phyloP scores from a whole-genome alignment of 2,888 invertebrate genomes.

The Ophion slaviceki region DNA sequence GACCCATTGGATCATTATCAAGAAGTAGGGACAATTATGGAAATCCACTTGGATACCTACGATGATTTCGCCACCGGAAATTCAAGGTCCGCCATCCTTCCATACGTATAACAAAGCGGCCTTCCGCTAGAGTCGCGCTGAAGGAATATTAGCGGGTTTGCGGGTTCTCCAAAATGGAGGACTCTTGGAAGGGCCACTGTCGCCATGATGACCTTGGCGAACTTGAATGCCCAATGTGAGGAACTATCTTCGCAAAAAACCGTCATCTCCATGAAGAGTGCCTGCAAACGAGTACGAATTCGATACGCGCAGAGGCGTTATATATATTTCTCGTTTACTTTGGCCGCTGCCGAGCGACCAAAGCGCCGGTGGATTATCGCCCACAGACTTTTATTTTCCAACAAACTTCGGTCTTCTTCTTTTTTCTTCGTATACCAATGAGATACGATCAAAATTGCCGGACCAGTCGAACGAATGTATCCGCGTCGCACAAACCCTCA shows the following conservation, averaged over 20 bases:
- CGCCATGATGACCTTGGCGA: neutral
- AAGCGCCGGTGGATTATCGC: neutral
- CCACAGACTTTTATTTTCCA: neutral
- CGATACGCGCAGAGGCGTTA: neutral
- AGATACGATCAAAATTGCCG: slow-evolving; percentile 15
- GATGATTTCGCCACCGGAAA: neutral
- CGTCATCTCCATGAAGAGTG: neutral
- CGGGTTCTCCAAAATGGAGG: neutral
- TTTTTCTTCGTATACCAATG: neutral
- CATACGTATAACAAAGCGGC: no score
- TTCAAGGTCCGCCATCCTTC: neutral
- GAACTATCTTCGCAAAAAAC: neutral
- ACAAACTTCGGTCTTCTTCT: neutral
- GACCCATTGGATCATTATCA: no score
- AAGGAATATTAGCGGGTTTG: neutral
- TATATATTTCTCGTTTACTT: neutral
- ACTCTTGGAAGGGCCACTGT: neutral
- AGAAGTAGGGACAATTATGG: no score
- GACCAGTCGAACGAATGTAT: slow-evolving; percentile 2
- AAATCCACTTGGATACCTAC: no score
- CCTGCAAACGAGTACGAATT: neutral
- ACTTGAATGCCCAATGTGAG: neutral
- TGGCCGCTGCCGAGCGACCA: neutral
- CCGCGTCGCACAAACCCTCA: neutral
- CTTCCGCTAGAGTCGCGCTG: neutral